These are phyloP conservation scores for Pelochelys cantorii DNA, from an alignment of 2,797 vertebrate species.

Conservation along the genomic window DNA sequence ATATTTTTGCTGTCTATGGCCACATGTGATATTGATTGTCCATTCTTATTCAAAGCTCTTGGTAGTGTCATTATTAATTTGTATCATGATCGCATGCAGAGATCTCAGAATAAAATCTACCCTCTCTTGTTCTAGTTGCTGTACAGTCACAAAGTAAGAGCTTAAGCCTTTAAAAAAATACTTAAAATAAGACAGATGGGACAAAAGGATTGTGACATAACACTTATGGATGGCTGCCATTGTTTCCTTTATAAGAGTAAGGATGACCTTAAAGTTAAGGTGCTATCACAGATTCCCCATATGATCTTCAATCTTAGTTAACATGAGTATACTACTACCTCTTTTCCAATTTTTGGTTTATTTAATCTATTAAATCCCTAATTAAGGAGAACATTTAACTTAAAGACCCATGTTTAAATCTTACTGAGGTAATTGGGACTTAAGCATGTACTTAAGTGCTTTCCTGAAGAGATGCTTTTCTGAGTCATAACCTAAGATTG, in stretches of 20 bases:
- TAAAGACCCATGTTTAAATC: background rate
- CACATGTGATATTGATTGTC: background rate
- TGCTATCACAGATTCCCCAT: background rate
- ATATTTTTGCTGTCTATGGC: background rate
- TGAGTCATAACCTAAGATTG: background rate
- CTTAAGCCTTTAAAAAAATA: background rate
- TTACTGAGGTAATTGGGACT: background rate
- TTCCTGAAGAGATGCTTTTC: background rate
- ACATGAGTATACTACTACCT: background rate
- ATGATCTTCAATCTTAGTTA: background rate
- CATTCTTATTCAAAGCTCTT: background rate
- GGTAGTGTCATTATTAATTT: background rate
- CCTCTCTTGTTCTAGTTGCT: background rate
- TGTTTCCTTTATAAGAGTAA: background rate
- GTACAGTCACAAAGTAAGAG: background rate
- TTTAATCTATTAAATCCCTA: background rate
- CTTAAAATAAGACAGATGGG: background rate
- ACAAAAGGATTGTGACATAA: background rate
- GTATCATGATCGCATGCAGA: background rate
- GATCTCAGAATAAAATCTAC: background rate
- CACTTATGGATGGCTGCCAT: constrained; percentile 1
- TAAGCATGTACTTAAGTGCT: background rate
- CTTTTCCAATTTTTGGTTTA: background rate
- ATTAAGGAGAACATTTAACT: background rate
- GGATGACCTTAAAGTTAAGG: background rate